Evolutionary conservation across 2,888 invertebrate genomes (phyloP).

Genomic region (Diarsia mendica): DNA sequence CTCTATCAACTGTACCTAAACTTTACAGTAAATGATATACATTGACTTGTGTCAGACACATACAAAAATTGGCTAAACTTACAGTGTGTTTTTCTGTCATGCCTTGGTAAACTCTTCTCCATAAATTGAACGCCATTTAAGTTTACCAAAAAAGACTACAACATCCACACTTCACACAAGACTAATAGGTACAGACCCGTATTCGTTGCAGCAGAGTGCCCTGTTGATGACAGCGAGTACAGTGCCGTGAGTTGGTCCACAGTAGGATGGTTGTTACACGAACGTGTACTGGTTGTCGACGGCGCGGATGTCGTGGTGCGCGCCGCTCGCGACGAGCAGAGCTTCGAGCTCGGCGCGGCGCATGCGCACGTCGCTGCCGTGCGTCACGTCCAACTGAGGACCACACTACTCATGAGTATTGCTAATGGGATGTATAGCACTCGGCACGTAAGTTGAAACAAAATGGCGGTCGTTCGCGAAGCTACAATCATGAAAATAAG

Average conservation of each 20-base stretch:
- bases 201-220: conserved; percentile 55
- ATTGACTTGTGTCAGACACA: conserved; percentile 53
- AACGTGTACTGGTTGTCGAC: conserved; percentile 95
- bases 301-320: conserved; percentile 90
- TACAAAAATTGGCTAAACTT: conserved; percentile 39
- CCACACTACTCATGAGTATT: conserved; percentile 26
- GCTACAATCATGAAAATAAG: too few relatives aligned
- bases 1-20: conserved; percentile 54
- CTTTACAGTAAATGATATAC: conserved; percentile 47
- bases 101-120: conserved; percentile 12
- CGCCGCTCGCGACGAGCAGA: conserved; percentile 87
- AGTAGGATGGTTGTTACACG: conserved; percentile 70
- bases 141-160: conserved; percentile 5
- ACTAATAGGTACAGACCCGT: conserved; percentile 51
- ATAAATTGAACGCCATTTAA: neutral
- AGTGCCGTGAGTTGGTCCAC: conserved; percentile 48
- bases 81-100: conserved; percentile 11
- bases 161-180: conserved; percentile 43
- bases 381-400: conserved; percentile 92
- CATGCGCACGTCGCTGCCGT: conserved; percentile 95
- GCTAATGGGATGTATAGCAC: too few relatives aligned
- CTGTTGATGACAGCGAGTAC: conserved; percentile 27
- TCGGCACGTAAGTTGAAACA: too few relatives aligned
- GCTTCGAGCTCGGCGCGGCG: conserved; percentile 94
- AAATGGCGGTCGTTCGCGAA: too few relatives aligned